Evolutionary conservation across 64 coral and sea anemone genomes (phyloP).

Genomic region (Montipora efflorescens): DNA sequence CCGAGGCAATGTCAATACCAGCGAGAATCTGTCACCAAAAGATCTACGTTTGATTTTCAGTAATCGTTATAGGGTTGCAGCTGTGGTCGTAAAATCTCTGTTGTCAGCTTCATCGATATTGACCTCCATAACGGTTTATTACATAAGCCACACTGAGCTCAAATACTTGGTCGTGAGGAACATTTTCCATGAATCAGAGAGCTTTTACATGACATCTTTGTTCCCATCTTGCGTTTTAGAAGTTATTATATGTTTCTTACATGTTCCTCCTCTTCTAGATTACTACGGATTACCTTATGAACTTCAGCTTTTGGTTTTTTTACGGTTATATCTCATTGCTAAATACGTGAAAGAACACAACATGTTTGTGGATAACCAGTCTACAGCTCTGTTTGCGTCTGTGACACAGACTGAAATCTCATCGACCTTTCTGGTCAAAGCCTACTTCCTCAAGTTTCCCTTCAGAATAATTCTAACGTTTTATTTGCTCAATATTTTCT

Average conservation of each 20-base stretch:
- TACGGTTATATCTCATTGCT: constrained; percentile 87
- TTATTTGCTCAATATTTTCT: constrained; percentile 92
- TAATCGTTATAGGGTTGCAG: constrained; percentile 57
- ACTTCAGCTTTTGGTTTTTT: constrained; percentile 85
- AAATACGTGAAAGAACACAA: constrained; percentile 93
- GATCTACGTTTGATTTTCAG: constrained; percentile 15
- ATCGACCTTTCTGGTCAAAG: constrained; percentile 90
- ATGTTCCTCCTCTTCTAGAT: constrained; percentile 81
- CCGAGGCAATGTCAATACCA: not conserved
- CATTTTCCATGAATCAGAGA: constrained; percentile 84
- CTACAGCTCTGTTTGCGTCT: constrained; percentile 85
- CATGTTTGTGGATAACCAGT: constrained; percentile 84
- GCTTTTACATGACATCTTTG: constrained; percentile 68
- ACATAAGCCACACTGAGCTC: constrained; percentile 73
- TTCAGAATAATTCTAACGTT: constrained; percentile 90
- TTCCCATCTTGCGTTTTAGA: constrained; percentile 75
- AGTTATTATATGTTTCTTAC: constrained; percentile 68
- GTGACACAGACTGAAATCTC: constrained; percentile 94
- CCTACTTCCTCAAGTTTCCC: constrained; percentile 92
- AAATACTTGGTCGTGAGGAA: constrained; percentile 84
- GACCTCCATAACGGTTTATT: constrained; percentile 78
- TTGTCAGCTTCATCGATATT: constrained; percentile 78
- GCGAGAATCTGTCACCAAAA: constrained; percentile 25
- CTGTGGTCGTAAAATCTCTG: constrained; percentile 53
- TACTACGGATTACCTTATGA: constrained; percentile 79